Evolutionary conservation across 2,113 vertebrate species (phyloP).

Genomic region (Chlorodrepanis virens): DNA sequence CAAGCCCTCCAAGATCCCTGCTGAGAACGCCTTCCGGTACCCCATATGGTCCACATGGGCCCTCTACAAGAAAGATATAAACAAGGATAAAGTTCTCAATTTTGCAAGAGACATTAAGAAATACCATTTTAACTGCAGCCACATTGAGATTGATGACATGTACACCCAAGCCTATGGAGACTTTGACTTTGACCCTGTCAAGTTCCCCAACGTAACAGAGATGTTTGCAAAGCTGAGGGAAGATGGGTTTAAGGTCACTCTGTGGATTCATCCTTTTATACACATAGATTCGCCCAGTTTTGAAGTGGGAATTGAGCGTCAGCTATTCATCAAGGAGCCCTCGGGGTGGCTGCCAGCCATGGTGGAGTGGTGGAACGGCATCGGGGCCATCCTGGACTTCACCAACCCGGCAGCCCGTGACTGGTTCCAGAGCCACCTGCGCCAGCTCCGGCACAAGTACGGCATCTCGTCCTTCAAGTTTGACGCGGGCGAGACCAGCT

Average conservation of each 20-base stretch:
- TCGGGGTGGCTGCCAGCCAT: neutral
- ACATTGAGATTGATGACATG: conserved; percentile 36
- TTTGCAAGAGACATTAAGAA: neutral
- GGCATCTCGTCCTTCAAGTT: conserved; percentile 91
- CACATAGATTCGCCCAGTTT: neutral
- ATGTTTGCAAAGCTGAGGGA: conserved; percentile 27
- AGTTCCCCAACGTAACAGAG: neutral
- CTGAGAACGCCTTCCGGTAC: neutral
- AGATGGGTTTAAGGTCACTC: conserved; percentile 14
- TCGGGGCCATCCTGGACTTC: conserved; percentile 90
- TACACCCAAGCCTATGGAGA: conserved; percentile 18
- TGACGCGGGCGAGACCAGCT: conserved; percentile 91
- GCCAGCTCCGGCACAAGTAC: conserved; percentile 81
- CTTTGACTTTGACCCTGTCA: neutral
- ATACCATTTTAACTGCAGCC: conserved; percentile 7
- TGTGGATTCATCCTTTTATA: neutral
- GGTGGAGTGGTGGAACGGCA: conserved; percentile 84
- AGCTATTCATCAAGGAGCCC: neutral
- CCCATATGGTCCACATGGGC: conserved; percentile 45
- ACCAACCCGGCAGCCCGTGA: conserved; percentile 87
- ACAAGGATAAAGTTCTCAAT: neutral
- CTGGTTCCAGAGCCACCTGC: conserved; percentile 88
- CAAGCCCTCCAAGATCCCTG: conserved; percentile 42
- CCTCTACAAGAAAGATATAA: fast-evolving
- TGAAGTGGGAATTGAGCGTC: neutral